Percentiles rank a stretch among this genome's conserved stretches.
phyloP scores from a whole-genome alignment of 2,888 invertebrate genomes.

The Perithous albicinctus region DNA sequence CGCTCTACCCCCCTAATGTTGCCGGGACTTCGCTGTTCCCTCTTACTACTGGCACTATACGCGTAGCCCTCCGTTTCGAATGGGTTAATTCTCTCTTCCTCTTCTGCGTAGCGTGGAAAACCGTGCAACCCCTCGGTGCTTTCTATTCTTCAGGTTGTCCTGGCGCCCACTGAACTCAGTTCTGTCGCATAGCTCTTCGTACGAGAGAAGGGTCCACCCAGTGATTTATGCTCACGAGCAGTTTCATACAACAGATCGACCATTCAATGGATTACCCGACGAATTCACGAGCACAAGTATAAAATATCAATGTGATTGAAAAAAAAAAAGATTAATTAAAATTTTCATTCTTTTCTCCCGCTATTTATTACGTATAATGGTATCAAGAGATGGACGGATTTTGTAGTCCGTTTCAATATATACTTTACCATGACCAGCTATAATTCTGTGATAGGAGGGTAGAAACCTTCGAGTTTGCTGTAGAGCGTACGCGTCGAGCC shows the following conservation, averaged over 20 bases:
- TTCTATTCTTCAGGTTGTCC: slow-evolving; percentile 29
- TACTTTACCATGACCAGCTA: slow-evolving; percentile 43
- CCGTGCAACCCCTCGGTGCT: slow-evolving; percentile 30
- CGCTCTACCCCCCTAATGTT: slow-evolving; percentile 68
- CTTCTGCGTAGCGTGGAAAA: slow-evolving; percentile 37
- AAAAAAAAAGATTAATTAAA: slow-evolving; percentile 5
- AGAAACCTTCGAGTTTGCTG: slow-evolving; percentile 53
- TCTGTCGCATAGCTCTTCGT: slow-evolving; percentile 6
- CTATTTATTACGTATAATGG: slow-evolving; percentile 42
- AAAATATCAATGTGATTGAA: neutral
- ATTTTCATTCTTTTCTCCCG: slow-evolving; percentile 10
- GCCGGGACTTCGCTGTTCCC: slow-evolving; percentile 55
- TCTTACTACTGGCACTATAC: slow-evolving; percentile 21
- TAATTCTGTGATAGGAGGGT: slow-evolving; percentile 48
- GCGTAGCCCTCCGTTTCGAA: slow-evolving; percentile 69
- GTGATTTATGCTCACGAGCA: slow-evolving; percentile 46
- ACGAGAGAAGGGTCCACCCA: neutral
- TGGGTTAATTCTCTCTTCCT: slow-evolving; percentile 77
- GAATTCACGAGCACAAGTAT: slow-evolving; percentile 9
- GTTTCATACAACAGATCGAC: neutral
- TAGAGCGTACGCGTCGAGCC: slow-evolving; percentile 61
- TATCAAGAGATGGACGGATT: slow-evolving; percentile 12
- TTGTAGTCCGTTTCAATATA: neutral
- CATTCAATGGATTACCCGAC: slow-evolving; percentile 17
- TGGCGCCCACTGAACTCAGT: slow-evolving; percentile 3